These are phyloP conservation scores for Glyphotaelius pellucidus DNA, from an alignment of 2,888 invertebrate species.

Conservation along the genomic window DNA sequence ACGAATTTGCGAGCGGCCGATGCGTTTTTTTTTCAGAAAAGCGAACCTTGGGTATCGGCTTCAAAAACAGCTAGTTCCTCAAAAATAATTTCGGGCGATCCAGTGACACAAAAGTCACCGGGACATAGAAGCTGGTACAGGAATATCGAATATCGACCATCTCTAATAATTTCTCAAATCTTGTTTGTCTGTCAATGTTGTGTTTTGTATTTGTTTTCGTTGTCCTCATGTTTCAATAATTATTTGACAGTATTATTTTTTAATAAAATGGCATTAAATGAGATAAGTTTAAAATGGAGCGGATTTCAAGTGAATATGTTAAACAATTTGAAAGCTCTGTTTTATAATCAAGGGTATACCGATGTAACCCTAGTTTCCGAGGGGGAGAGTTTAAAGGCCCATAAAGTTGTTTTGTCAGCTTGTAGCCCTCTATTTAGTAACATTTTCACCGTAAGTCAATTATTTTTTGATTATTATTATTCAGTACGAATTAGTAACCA, in stretches of 20 bases:
- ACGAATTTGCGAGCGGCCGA: no score
- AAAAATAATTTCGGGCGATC: neutral
- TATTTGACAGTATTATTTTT: neutral
- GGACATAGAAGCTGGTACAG: neutral
- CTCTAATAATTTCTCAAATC: neutral
- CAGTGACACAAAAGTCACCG: neutral
- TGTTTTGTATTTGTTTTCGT: constrained; percentile 30
- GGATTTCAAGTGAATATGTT: constrained; percentile 82
- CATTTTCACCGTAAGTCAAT: constrained; percentile 78
- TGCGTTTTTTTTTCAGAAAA: no score
- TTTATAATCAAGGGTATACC: constrained; percentile 81
- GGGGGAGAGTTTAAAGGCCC: constrained; percentile 82
- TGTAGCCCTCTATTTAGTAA: constrained; percentile 82
- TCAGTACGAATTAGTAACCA: neutral
- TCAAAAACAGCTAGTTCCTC: neutral
- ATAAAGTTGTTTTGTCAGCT: constrained; percentile 83
- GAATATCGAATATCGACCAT: neutral
- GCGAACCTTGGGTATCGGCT: no score
- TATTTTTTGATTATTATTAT: neutral
- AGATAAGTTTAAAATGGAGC: constrained; percentile 85
- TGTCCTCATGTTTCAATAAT: neutral
- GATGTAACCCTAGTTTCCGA: constrained; percentile 83
- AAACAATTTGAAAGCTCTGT: constrained; percentile 80
- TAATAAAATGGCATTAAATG: constrained; percentile 70
- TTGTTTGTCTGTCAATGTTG: neutral